phyloP scores from a whole-genome alignment of 2,797 vertebrate species.

The Anniella stebbinsi region DNA sequence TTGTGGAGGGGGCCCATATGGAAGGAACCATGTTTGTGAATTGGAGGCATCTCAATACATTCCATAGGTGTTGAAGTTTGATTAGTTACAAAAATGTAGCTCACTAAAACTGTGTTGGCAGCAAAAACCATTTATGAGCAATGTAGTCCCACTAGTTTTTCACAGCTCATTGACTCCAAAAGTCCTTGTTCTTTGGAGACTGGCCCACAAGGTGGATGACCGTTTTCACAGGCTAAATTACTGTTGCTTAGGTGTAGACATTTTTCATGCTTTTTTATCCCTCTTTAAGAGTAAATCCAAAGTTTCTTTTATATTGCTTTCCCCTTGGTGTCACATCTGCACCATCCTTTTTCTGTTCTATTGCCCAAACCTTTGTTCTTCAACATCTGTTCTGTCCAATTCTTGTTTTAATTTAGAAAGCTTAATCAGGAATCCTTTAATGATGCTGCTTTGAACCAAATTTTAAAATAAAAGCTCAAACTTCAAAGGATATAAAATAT shows the following conservation, averaged over 20 bases:
- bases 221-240: background rate
- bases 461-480: constrained; percentile 47
- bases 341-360: background rate
- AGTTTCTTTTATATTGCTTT: constrained; percentile 15
- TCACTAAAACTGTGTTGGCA: background rate
- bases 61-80: background rate
- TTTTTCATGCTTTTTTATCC: constrained; percentile 26
- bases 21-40: too few relatives aligned
- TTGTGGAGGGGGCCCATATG: too few relatives aligned
- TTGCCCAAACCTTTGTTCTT: constrained; percentile 25
- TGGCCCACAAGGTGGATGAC: background rate
- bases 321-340: background rate
- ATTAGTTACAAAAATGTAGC: background rate
- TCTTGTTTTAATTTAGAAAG: constrained; percentile 43
- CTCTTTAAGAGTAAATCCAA: constrained; percentile 19
- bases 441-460: constrained; percentile 39
- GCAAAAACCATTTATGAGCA: background rate
- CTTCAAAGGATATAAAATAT: constrained; percentile 17
- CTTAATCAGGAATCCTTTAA: constrained; percentile 24
- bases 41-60: background rate
- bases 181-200: background rate
- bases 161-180: background rate
- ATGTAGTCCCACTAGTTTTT: background rate
- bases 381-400: constrained; percentile 39
- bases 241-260: fast-evolving